These are phyloP conservation scores for Phaethon lepturus DNA, from an alignment of 2,113 vertebrate species.

Conservation along the genomic window DNA sequence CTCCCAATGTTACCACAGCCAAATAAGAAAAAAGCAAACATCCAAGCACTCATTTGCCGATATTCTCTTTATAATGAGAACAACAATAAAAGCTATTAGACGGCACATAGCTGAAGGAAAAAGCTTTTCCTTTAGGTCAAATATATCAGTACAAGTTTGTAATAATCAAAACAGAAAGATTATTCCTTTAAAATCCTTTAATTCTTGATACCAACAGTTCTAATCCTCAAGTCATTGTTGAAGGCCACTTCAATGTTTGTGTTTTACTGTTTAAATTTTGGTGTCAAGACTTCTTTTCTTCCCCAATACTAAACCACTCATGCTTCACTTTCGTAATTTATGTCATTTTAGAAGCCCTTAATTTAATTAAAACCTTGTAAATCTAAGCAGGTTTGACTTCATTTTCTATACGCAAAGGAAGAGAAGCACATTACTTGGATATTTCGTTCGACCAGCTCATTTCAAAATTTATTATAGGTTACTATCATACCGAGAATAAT, in stretches of 20 bases:
- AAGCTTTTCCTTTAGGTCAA: conserved; percentile 45
- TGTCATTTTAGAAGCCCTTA: conserved; percentile 48
- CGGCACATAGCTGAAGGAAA: background rate
- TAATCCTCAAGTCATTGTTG: conserved; percentile 46
- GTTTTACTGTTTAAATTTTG: conserved; percentile 21
- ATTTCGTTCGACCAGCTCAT: conserved; percentile 79
- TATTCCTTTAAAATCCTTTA: conserved; percentile 31
- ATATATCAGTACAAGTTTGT: conserved; percentile 27
- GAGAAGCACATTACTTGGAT: conserved; percentile 58
- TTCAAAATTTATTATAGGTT: conserved; percentile 78
- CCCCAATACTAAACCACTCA: conserved; percentile 25
- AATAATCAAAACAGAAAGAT: conserved; percentile 32
- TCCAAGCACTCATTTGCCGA: conserved; percentile 19
- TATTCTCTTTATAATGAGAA: conserved; percentile 24
- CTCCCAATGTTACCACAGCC: background rate
- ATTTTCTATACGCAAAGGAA: conserved; percentile 56
- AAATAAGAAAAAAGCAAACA: background rate
- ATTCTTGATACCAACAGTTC: conserved; percentile 43
- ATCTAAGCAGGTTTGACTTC: conserved; percentile 67
- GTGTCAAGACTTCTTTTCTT: background rate
- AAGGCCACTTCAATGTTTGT: conserved; percentile 37
- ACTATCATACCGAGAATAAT: conserved; percentile 80
- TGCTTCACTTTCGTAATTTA: conserved; percentile 36
- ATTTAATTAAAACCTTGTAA: conserved; percentile 72
- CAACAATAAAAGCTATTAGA: conserved; percentile 51